Conservation (phyloP, 2,113 vertebrate genomes). For the Hippocampus zosterae region DNA sequence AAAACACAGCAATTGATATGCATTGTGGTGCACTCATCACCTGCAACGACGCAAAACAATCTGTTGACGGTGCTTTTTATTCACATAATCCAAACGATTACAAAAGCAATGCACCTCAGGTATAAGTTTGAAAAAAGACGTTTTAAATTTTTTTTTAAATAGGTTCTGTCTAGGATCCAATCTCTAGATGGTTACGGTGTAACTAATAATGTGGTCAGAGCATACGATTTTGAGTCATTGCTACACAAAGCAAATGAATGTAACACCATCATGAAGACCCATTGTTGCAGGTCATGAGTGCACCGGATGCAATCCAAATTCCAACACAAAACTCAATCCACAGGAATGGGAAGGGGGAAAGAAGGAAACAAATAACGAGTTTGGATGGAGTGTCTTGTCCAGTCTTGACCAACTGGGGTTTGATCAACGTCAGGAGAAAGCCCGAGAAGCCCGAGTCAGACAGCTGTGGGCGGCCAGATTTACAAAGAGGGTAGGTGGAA, state of each 20-base stretch:
- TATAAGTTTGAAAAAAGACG: too few relatives aligned
- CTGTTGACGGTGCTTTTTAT: not conserved
- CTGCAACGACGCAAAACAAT: slow-evolving; percentile 28
- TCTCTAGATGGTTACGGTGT: not conserved
- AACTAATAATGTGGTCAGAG: not conserved
- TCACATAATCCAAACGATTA: not conserved
- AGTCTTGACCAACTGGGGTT: slow-evolving; percentile 74
- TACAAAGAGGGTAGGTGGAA: slow-evolving; percentile 3
- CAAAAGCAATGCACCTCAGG: not conserved
- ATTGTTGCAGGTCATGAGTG: slow-evolving; percentile 82
- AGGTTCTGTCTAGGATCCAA: not conserved
- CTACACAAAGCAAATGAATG: not conserved
- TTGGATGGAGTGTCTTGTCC: slow-evolving; percentile 74
- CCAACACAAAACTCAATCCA: slow-evolving; percentile 49
- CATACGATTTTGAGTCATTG: not conserved
- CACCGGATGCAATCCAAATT: slow-evolving; percentile 78
- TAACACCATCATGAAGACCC: not conserved
- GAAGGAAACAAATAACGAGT: slow-evolving; percentile 53
- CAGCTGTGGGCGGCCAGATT: slow-evolving; percentile 73
- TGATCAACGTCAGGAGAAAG: slow-evolving; percentile 82
- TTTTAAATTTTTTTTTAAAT: not conserved
- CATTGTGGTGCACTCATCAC: slow-evolving; percentile 71
- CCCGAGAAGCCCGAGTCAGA: slow-evolving; percentile 94
- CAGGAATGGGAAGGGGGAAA: slow-evolving; percentile 28
- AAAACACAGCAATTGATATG: slow-evolving; percentile 65